Percentiles rank a stretch among this genome's conserved stretches.
Evolutionary conservation across 2,888 invertebrate genomes (phyloP).

Genomic region (Himalopsyche japonica): DNA sequence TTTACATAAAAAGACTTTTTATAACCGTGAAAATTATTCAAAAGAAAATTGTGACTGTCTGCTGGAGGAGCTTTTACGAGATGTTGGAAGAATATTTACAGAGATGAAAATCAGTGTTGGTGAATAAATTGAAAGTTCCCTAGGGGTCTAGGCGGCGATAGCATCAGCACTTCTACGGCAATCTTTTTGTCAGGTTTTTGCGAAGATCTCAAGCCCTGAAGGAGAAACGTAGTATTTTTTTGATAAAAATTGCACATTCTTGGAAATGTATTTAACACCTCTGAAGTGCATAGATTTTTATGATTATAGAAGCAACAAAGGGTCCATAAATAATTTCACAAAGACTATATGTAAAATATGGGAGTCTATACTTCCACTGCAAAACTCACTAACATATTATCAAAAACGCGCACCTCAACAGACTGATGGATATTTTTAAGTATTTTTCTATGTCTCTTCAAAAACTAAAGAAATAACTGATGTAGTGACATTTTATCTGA

Average conservation of each 20-base stretch:
- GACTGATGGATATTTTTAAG: no score
- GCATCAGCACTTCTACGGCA: neutral
- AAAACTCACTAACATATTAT: no score
- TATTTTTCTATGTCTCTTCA: no score
- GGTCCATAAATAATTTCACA: no score
- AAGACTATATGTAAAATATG: no score
- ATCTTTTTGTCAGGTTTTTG: neutral
- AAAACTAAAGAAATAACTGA: no score
- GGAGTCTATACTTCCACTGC: no score
- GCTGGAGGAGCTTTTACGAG: neutral
- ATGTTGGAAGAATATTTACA: conserved; percentile 1
- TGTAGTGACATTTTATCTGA: no score
- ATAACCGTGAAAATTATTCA: neutral
- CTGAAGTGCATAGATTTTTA: neutral
- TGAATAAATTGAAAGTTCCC: conserved; percentile 35
- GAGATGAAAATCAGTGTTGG: conserved; percentile 31
- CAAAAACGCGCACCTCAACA: no score
- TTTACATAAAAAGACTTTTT: neutral
- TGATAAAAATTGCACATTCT: neutral
- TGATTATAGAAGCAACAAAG: neutral
- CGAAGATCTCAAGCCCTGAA: neutral
- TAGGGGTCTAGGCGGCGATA: conserved; percentile 1
- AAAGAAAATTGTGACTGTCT: neutral
- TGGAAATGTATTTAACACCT: neutral
- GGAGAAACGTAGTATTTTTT: neutral